phyloP scores from a whole-genome alignment of 2,888 invertebrate species.

The Entomobrya multifasciata region DNA sequence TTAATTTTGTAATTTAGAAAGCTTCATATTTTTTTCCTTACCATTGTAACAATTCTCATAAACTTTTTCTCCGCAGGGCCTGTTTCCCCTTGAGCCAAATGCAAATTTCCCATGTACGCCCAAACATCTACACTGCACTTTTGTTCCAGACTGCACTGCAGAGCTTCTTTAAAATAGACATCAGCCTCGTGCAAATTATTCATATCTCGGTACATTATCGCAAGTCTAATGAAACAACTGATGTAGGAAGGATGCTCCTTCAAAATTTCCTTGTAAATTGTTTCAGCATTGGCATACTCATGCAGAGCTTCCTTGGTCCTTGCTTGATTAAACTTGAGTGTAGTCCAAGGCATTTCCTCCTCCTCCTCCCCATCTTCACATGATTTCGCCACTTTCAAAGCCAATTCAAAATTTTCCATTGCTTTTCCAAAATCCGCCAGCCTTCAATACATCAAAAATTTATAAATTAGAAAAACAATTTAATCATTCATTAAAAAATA shows the following conservation, averaged over 20 bases:
- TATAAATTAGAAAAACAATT: background rate
- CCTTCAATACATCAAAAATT: constrained; percentile 6
- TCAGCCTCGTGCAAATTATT: constrained; percentile 30
- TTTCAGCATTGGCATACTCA: constrained; percentile 21
- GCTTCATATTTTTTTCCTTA: too few relatives aligned
- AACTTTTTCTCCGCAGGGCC: constrained; percentile 35
- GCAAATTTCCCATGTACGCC: constrained; percentile 28
- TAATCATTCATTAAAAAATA: background rate
- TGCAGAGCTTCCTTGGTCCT: constrained; percentile 19
- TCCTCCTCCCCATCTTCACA: too few relatives aligned
- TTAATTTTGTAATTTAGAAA: too few relatives aligned
- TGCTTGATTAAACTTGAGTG: constrained; percentile 17
- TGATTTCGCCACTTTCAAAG: background rate
- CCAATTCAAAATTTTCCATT: background rate
- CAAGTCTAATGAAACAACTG: constrained; percentile 37
- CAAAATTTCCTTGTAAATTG: constrained; percentile 47
- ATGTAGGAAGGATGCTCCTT: constrained; percentile 37
- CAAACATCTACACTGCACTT: constrained; percentile 46
- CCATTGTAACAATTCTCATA: constrained; percentile 14
- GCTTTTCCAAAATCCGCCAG: background rate
- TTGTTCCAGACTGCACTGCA: constrained; percentile 18
- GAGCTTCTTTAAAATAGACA: constrained; percentile 37
- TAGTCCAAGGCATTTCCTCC: background rate
- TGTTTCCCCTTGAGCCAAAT: constrained; percentile 22
- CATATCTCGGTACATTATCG: constrained; percentile 30